Base-by-base conservation (phyloP, 2,797 vertebrate species). In the Leptodactylus fallax region DNA sequence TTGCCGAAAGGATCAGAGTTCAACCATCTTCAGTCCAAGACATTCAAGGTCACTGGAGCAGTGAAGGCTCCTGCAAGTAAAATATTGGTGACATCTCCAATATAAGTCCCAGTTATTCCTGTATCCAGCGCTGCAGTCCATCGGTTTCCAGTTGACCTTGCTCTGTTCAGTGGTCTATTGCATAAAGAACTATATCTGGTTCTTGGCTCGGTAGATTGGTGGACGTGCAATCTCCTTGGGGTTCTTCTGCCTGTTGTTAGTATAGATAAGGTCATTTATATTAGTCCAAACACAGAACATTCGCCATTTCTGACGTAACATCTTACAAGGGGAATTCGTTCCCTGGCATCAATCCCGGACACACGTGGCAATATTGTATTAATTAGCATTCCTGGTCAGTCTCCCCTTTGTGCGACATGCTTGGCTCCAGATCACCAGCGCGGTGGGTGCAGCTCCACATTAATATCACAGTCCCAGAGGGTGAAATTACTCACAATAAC, bases 401-500 rank as follows among this genome's bases (percentile, higher is more conserved):
- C 16, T 21, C 63, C 76, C 61, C 81, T 61, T 60, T 23, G 81
- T 79, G 17, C 13, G 12, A 36, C 60, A 56, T 17, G 12, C 49
- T 25, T 47, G 10, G 63, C 49, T 80, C 55, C 56, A 51, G 74
- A 81, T 76, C 69, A 27, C 2, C 69, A 23, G 47, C 76, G 7
- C 74, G 36, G 61, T 21, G 45, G 74, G 55, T 36, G 76, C 53
- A 16, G 23, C 51, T 45, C 53, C 71, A n/a, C 65, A 84, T 88
- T 78, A 58, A 79, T 61, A 84, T 79, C 76, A 25, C 65, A 13
- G 85, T 27, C 51, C 67, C 67, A 81, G 69, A 87, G 79, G 65
- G 82, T 7, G 55, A 80, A 83, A 88, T 88, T 71, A 80, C 72
- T 83, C 63, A 63, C 76, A 51, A 21, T 65, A 81, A 74, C 85